Percentiles rank a stretch among this genome's conserved stretches.
phyloP scores from a whole-genome alignment of 1,140 invertebrate species.

The Palaemon carinicauda region DNA sequence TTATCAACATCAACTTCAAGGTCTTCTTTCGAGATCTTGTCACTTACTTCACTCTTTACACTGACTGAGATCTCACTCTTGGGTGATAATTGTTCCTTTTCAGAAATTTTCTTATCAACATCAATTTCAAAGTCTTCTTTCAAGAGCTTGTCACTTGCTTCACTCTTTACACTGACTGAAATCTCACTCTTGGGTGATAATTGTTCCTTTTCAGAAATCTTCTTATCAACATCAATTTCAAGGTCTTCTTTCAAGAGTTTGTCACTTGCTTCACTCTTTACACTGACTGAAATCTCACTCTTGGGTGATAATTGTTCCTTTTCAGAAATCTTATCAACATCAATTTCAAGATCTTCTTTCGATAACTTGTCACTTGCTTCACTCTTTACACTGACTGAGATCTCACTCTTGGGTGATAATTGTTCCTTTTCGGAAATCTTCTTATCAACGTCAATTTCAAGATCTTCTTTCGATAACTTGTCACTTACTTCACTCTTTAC shows the following conservation, averaged over 20 bases:
- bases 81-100: background rate
- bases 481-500: too few species aligned
- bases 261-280: background rate
- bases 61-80: constrained; percentile 33
- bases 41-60: constrained; percentile 24
- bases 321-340: too few species aligned
- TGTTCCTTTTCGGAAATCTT: too few species aligned
- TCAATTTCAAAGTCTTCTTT: background rate
- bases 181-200: background rate
- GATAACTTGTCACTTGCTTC: too few species aligned
- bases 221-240: background rate
- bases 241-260: background rate
- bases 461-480: too few species aligned
- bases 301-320: too few species aligned
- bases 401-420: too few species aligned
- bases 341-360: too few species aligned
- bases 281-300: too few species aligned
- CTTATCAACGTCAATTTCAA: too few species aligned
- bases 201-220: background rate
- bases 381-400: too few species aligned
- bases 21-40: background rate
- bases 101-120: background rate
- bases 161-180: background rate
- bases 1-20: background rate
- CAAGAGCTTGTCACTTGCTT: background rate